Percentiles rank a stretch among this genome's conserved stretches.
phyloP scores from a whole-genome alignment of 2,888 invertebrate genomes.

The Apocheima hispidaria region DNA sequence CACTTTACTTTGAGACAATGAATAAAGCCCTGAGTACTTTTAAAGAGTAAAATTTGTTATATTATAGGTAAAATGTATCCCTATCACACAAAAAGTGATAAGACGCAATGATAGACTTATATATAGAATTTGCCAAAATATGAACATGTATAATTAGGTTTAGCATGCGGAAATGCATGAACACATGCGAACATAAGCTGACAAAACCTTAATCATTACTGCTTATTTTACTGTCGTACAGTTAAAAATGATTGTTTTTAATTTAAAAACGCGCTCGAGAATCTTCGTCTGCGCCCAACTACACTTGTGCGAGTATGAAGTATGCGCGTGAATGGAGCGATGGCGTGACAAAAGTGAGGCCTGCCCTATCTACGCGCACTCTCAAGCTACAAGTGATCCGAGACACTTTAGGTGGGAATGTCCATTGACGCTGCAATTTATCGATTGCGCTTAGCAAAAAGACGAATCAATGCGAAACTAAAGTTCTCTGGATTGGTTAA shows the following conservation, averaged over 20 bases:
- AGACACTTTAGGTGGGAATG: slow-evolving; percentile 60
- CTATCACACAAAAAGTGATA: too few species aligned
- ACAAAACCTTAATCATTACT: background rate
- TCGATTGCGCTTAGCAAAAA: slow-evolving; percentile 16
- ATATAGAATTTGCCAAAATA: too few species aligned
- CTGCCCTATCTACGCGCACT: slow-evolving; percentile 70
- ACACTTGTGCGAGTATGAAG: slow-evolving; percentile 55
- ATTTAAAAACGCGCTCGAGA: slow-evolving; percentile 47
- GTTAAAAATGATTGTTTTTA: slow-evolving; percentile 47
- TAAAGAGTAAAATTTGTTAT: too few species aligned
- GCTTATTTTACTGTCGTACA: background rate
- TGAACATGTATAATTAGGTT: too few species aligned
- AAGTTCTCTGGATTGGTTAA: slow-evolving; percentile 9
- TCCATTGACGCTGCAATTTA: slow-evolving; percentile 53
- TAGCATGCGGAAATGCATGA: too few species aligned
- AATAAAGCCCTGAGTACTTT: too few species aligned
- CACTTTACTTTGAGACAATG: too few species aligned
- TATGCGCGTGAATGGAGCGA: too few species aligned
- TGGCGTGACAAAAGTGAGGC: slow-evolving; percentile 65
- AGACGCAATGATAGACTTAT: too few species aligned
- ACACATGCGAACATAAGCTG: background rate
- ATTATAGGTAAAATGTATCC: too few species aligned
- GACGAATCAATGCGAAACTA: slow-evolving; percentile 13
- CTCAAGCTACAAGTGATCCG: slow-evolving; percentile 53
- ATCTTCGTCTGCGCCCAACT: slow-evolving; percentile 46